Evolutionary conservation across 2,113 vertebrate species (phyloP), one percentile per base, ranked within the genome.

Genomic region (Platysteira castanea): DNA sequence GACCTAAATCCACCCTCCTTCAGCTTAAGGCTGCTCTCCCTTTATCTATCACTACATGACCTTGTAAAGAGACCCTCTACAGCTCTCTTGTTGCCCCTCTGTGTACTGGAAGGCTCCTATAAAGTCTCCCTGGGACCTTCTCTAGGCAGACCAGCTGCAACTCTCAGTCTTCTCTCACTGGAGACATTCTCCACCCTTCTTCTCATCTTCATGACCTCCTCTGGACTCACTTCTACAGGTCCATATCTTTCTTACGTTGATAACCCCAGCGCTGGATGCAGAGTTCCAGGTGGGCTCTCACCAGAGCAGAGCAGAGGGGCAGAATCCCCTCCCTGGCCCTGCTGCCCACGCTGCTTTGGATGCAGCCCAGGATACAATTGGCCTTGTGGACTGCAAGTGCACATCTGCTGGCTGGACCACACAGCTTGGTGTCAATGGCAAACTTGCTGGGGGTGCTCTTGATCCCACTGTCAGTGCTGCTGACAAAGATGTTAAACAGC

Each of bases 381-480:
- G n/a, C 39, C 7, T 13, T 75, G 11, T 37, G 42, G n/a, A 14
- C 39, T 52, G 19, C 6, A n/a, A 52, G 26, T 12, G 47, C 39
- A 68, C 11, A 10, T 26, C 41, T 89, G 11, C 64, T 35, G 13
- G 22, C 26, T 13, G 20, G 13, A 41, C n/a, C 30, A 47, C 63
- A 54, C 17, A 41, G 24, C 35, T 31, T 35, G 5, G 17, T 75
- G n/a, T 35, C 0, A 0, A 24, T 20, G 26, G n/a, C 17, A 61
- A 76, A 42, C 63, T 23, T 47, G n/a, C 21, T 31, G 52, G 47
- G 41, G 17, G 17, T 54, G 47, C 17, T 57, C 30, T 47, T 22
- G 14, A 61, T 61, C 21, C 26, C 54, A 47, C 10, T 31, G 18
- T 42, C 63, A 24, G 13, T 9, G 31, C 13, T 0, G 0, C 59